Conservation (phyloP, 2,888 invertebrate genomes). For the Alentia gelatinosa region DNA sequence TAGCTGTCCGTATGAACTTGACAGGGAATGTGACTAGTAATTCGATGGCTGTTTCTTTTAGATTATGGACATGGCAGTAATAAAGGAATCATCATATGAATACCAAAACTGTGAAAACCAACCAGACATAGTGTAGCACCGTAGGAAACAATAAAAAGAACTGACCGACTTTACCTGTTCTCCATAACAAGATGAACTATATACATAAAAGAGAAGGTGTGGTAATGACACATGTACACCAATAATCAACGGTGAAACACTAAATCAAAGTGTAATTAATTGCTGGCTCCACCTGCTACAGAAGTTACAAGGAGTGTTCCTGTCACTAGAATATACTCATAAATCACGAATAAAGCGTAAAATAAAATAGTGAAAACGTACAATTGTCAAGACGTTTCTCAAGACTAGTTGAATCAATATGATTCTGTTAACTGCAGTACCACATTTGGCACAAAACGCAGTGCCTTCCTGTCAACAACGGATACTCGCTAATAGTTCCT, state of each 20-base stretch:
- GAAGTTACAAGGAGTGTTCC: not conserved
- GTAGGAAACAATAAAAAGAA: not conserved
- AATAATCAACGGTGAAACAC: not conserved
- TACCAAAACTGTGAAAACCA: not conserved
- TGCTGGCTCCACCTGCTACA: not conserved
- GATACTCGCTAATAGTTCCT: not conserved
- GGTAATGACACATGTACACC: not conserved
- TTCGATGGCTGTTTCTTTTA: not conserved
- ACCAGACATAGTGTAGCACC: constrained; percentile 7
- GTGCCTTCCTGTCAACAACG: too few species aligned
- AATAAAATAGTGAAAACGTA: not conserved
- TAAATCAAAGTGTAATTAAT: not conserved
- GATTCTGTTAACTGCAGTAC: not conserved
- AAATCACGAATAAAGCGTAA: not conserved
- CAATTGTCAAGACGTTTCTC: constrained; percentile 16
- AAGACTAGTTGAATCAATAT: constrained; percentile 21
- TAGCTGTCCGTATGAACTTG: not conserved
- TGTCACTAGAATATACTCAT: not conserved
- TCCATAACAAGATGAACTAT: constrained; percentile 23
- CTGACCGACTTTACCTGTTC: not conserved
- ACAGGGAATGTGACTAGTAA: constrained; percentile 37
- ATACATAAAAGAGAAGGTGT: not conserved
- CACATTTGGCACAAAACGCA: too few species aligned
- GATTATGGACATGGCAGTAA: not conserved
- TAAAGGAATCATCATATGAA: not conserved